phyloP scores from a whole-genome alignment of 2,888 invertebrate species.

The Lochmaea capreae region DNA sequence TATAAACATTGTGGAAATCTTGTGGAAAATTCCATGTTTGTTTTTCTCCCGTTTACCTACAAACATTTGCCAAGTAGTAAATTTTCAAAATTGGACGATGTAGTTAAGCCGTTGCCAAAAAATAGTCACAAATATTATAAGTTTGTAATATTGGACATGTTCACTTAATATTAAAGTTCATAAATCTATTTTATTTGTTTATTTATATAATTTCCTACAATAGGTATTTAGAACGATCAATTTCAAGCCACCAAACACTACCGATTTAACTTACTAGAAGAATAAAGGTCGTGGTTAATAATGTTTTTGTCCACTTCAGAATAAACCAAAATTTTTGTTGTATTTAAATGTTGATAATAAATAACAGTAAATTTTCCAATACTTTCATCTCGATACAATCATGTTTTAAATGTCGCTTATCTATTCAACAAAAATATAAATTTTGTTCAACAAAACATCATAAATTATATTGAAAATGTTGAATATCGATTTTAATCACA shows the following conservation, averaged over 20 bases:
- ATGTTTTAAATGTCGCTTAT: neutral
- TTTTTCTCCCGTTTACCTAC: neutral
- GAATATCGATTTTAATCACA: too few relatives aligned
- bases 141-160: neutral
- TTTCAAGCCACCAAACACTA: too few relatives aligned
- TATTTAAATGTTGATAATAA: too few relatives aligned
- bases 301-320: too few relatives aligned
- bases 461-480: neutral
- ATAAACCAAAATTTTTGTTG: neutral
- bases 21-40: neutral
- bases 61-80: neutral
- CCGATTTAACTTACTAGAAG: too few relatives aligned
- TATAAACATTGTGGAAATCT: too few relatives aligned
- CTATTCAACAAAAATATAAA: conserved; percentile 1
- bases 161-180: too few relatives aligned
- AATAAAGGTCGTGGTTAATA: too few relatives aligned
- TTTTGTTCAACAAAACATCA: neutral
- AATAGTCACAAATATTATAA: neutral
- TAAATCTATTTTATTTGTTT: neutral
- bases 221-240: too few relatives aligned
- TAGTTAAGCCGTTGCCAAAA: neutral
- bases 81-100: neutral
- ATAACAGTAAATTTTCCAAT: neutral
- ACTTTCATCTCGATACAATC: neutral
- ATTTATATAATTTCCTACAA: too few relatives aligned